Percentiles rank a stretch among this genome's conserved stretches.
Evolutionary conservation across 2,113 vertebrate genomes (phyloP).

Genomic region (Oenanthe melanoleuca): DNA sequence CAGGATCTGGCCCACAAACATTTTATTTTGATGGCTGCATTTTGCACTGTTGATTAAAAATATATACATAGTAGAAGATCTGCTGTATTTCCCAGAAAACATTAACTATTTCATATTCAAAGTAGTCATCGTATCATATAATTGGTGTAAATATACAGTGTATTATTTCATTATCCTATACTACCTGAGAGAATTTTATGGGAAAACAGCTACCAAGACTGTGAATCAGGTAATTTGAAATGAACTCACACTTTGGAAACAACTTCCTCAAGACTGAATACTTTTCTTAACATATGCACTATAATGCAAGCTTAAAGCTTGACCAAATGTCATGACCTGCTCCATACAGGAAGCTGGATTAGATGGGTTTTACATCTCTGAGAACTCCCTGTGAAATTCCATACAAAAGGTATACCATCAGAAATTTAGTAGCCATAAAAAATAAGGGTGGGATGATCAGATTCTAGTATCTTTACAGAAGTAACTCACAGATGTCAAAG

Average conservation of each 20-base stretch:
- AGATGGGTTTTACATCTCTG: background rate
- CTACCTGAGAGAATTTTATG: background rate
- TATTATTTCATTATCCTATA: background rate
- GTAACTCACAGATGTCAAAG: background rate
- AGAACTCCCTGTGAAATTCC: background rate
- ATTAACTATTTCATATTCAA: background rate
- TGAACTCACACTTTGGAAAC: background rate
- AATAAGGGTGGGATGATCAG: fast-evolving
- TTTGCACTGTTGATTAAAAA: background rate
- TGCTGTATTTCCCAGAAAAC: background rate
- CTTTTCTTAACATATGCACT: background rate
- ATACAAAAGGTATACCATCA: background rate
- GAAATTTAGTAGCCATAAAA: background rate
- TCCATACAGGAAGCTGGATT: background rate
- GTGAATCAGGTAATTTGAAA: background rate
- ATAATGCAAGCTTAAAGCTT: background rate
- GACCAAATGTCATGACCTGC: background rate
- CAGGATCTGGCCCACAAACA: background rate
- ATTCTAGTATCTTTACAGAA: background rate
- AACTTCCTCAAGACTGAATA: background rate
- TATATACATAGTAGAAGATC: background rate
- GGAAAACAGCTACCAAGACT: background rate
- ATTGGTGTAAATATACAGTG: background rate
- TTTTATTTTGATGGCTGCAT: background rate
- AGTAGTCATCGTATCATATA: background rate